These are phyloP conservation scores for Craseonycteris thonglongyai DNA, from an alignment of 2,113 vertebrate genomes.

Conservation along the genomic window DNA sequence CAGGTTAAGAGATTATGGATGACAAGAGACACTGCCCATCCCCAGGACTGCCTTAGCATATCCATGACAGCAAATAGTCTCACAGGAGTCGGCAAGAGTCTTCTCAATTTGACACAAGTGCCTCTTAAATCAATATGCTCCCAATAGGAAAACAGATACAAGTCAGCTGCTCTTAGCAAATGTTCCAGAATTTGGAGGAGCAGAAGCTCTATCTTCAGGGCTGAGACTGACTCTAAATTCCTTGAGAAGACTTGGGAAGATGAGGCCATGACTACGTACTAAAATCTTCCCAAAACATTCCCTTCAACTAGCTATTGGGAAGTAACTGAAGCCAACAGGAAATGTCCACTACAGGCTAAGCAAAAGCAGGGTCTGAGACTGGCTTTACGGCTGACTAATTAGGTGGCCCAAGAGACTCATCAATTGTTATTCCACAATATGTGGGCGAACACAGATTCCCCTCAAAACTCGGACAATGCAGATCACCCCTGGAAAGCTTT, in stretches of 20 bases:
- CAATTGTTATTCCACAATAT: not conserved
- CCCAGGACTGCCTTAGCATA: not conserved
- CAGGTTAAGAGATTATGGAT: not conserved
- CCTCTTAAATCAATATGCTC: not conserved
- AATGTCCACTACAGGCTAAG: not conserved
- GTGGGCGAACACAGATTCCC: not conserved
- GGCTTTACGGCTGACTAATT: not conserved
- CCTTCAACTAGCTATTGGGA: not conserved
- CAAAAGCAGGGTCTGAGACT: not conserved
- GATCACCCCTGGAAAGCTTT: not conserved
- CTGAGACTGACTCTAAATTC: not conserved
- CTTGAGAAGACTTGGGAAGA: not conserved
- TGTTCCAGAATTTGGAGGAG: not conserved
- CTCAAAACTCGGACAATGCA: not conserved
- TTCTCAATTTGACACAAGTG: conserved; percentile 9
- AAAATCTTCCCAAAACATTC: not conserved
- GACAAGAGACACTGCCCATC: not conserved
- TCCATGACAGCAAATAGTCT: not conserved
- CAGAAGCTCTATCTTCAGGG: not conserved
- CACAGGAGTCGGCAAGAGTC: not conserved
- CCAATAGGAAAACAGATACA: not conserved
- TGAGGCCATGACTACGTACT: not conserved
- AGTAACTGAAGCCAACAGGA: not conserved
- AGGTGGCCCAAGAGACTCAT: not conserved
- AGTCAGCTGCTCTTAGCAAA: not conserved